Evolutionary conservation across 2,888 invertebrate genomes (phyloP), one percentile per base, ranked within the genome.

Genomic region (Synanthedon myopaeformis): DNA sequence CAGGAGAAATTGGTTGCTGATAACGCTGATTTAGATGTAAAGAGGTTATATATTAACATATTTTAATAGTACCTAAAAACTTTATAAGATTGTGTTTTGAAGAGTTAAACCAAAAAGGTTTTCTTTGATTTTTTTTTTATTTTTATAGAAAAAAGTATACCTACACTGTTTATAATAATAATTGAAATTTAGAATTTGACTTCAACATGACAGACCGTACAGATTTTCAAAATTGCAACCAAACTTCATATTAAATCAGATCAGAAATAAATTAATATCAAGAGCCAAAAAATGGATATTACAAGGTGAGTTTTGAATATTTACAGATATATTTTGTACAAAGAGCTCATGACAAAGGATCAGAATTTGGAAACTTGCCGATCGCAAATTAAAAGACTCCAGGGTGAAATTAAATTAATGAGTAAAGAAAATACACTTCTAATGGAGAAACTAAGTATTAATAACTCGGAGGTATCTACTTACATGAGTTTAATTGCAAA

Each of bases 1-100:
- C 92, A 92, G 65, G 92, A 92, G 69, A 90, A 89, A 70, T 76
- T 92, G 53, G 91, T 89, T 0, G 87, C 89, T 5, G 92, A 92
- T 73, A 92, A 92, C 72, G 91, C 91, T 12, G 88, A 90, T 64
- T 77, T 92, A 61, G 92, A 92, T 79, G 90, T 90, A 53, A 91
- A 90, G 70, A 90, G 91, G 91, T 92, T 55, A 58, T 63, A 45
- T 45, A 5, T 45, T 13, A 45, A n/a, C n/a, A 13, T 45, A 13
- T 45, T 45, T 45, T 3, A n/a, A n/a, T 45, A 45, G 6, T 35
- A 35, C 10, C 10, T 35, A 23, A 23, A 23, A 23, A 23, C 0
- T 8, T 6, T 28, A 6, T 28, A 28, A 10, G 10, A 10, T 35
- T 35, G 35, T 3, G 10, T 35, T 10, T 35, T 35, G 35, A 35